Conservation (phyloP, 1,140 invertebrate species). For the Xylocopa sonorina region DNA sequence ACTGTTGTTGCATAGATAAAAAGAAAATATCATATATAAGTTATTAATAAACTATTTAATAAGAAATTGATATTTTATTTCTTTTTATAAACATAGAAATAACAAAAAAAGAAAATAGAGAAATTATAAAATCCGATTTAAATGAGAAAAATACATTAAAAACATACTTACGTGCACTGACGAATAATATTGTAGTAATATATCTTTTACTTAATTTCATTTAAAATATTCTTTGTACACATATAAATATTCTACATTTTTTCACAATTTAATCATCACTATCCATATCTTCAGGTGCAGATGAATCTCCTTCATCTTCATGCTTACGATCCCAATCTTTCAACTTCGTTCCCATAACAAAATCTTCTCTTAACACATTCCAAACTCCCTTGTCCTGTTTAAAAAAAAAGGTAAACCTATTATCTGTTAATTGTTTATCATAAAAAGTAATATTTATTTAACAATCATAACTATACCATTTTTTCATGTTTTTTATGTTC, state of each 20-base stretch:
- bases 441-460: not conserved
- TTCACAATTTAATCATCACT: constrained; percentile 56
- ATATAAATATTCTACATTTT: not conserved
- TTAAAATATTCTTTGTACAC: not conserved
- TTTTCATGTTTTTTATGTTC: constrained; percentile 20
- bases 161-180: not conserved
- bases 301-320: constrained; percentile 75
- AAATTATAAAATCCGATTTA: not conserved
- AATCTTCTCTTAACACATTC: constrained; percentile 89
- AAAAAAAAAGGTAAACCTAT: constrained; percentile 9
- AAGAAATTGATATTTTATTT: constrained; percentile 42
- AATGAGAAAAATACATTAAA: not conserved
- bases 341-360: constrained; percentile 93
- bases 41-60: constrained; percentile 57
- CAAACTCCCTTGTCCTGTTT: constrained; percentile 76
- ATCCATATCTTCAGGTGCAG: constrained; percentile 71
- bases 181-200: not conserved
- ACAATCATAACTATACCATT: constrained; percentile 43
- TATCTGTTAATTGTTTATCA: not conserved
- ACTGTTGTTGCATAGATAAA: constrained; percentile 55
- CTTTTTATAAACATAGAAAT: not conserved
- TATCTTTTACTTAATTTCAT: constrained; percentile 13
- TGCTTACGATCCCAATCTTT: constrained; percentile 95
- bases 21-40: constrained; percentile 36
- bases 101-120: not conserved